Evolutionary conservation across 2,113 vertebrate genomes (phyloP), one percentile per base, ranked within the genome.

Genomic region (Ciconia maguari): DNA sequence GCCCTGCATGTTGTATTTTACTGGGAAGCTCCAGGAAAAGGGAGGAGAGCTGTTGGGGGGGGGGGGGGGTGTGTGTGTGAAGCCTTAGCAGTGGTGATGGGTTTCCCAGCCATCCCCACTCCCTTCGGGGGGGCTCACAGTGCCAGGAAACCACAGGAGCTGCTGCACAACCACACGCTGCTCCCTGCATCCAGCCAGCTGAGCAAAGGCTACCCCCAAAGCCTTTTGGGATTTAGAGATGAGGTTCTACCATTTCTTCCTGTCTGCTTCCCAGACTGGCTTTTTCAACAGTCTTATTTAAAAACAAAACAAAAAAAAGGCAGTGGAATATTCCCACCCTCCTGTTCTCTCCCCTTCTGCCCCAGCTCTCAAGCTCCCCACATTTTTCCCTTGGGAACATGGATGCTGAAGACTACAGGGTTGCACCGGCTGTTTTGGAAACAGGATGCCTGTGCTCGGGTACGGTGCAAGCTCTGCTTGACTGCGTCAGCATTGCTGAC

Each of bases 241-340:
- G 6, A 15, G 2, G 4, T 64, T 80, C 57, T 54, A 17, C 30
- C 27, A 3, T 26, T 54, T 69, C 38, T 36, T 54, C 72, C 32
- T 10, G 1, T 17, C 52, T 41, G 27, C 16, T 72, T 44, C 25
- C 54, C 4, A 4, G 9, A 46, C 1, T 6, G 10, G 32, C 36
- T 52, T 71, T 65, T 42, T 30, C 46, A 68, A 54, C 9, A 16
- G 8, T 57, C 21, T 44, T 18, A 20, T 32, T 41, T 2, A 11
- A 10, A 27, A 57, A 36, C 36, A 36, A 36, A 36, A 36, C 36
- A 44, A 44, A 24, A 42, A 21, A 42, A 10, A 7, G 1, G 2
- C 1, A 1, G 1, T 3, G 1, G 2, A 36, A 9, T 36, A 49
- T 34, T 71, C 10, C 34, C 21, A 36, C 4, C 16, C 24, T 44